Base-by-base conservation (phyloP, 2,797 vertebrate species). In the Spinibarbus caldwelli region DNA sequence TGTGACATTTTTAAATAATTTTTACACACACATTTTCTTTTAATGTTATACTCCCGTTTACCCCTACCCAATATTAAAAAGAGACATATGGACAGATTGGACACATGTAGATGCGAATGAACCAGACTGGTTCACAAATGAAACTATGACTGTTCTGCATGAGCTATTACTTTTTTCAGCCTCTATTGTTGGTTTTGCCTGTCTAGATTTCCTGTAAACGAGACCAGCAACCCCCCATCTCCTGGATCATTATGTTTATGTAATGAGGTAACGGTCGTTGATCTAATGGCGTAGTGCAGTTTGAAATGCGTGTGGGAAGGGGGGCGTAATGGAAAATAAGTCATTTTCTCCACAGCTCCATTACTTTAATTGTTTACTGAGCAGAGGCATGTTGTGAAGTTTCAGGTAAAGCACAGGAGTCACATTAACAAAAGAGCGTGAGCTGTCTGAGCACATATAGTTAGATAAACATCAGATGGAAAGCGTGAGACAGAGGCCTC, bases 301-400 rank as follows among this genome's bases (percentile, higher is more conserved):
- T 82, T 82, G 49, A 71, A 71, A 59, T 5, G 38, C 43, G 36
- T 72, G 70, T n/a, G 41, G 29, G 26, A 68, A 5, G 19, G 54
- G 21, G 38, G 41, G 49, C 10, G 6, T 71, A 64, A 75, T 83
- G 23, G 31, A 75, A 75, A 64, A 75, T 49, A 45, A 64, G 14
- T 64, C 1, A 19, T 76, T 66, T 83, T 67, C 43, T 66, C 45
- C 59, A 66, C 45, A 66, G 45, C 59, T 54, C 57, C 57, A 64
- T 67, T 82, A 82, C 68, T 82, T 82, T 62, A 72, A 83, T 76
- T 83, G 31, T 66, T 66, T 76, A 62, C 71, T 66, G 57, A 76
- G 71, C 43, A 76, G 71, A 76, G 21, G 43, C 70, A 75, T 76
- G 57, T 83, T 66, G 82, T 66, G 72, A 76, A 52, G 57, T 67